A percentile compares a stretch with the other conserved stretches of the same genome.
These are phyloP conservation scores for Drosophila conformis DNA, from an alignment of 2,888 invertebrate genomes.

Conservation along the genomic window DNA sequence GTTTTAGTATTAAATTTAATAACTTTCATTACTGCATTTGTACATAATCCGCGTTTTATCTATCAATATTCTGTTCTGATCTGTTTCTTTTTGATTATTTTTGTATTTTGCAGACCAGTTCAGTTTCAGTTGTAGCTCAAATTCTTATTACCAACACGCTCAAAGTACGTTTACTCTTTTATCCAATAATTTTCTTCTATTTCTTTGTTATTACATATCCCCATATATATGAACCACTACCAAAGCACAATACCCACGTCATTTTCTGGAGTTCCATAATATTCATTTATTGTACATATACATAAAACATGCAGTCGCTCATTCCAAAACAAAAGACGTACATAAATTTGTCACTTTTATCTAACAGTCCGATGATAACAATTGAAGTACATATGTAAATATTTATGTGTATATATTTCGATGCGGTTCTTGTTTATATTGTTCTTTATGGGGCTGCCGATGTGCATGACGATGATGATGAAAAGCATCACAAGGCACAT, in stretches of 20 bases:
- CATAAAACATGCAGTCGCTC: slow-evolving; percentile 10
- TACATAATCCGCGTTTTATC: slow-evolving; percentile 24
- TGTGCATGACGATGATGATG: slow-evolving; percentile 32
- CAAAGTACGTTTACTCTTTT: slow-evolving; percentile 68
- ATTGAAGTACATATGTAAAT: slow-evolving; percentile 4
- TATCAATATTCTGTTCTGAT: slow-evolving; percentile 30
- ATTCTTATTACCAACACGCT: slow-evolving; percentile 75
- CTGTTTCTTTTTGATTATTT: slow-evolving; percentile 41
- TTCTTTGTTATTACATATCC: slow-evolving; percentile 13
- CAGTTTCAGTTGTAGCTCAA: slow-evolving; percentile 76
- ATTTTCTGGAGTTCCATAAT: slow-evolving; percentile 32
- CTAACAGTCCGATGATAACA: slow-evolving; percentile 56
- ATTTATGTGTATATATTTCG: background rate
- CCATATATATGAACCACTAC: slow-evolving; percentile 28
- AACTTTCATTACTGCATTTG: slow-evolving; percentile 31
- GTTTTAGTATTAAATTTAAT: slow-evolving; percentile 7
- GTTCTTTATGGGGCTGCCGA: slow-evolving; percentile 49
- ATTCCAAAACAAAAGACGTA: slow-evolving; percentile 20
- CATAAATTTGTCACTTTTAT: slow-evolving; percentile 59
- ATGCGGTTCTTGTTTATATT: slow-evolving; percentile 14
- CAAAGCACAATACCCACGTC: slow-evolving; percentile 39
- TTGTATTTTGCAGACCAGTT: slow-evolving; percentile 69
- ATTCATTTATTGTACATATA: slow-evolving; percentile 43
- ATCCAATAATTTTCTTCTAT: slow-evolving; percentile 22
- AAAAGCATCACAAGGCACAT: slow-evolving; percentile 34